Base-by-base conservation (phyloP, 2,113 vertebrate species). In the Megaceryle maxima region DNA sequence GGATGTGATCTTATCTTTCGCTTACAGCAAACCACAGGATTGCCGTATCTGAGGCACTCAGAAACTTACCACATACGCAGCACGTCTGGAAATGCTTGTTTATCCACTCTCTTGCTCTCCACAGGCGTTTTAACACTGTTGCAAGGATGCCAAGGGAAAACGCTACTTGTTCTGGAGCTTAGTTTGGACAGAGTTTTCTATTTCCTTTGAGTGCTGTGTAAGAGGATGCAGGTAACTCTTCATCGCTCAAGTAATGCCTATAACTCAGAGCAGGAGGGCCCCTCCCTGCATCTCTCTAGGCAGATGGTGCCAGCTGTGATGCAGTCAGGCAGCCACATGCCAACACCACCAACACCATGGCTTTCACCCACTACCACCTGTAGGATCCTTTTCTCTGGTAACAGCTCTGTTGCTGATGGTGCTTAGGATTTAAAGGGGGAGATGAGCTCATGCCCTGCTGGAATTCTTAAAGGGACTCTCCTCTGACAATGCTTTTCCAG, bases 231-330 rank as follows among this genome's bases (percentile, higher is more conserved):
- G 26, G 12, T 17, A 41, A 56, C 18, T 69, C 55, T 39, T 68
- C 11, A 46, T 44, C 3, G 0, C 22, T 83, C 2, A 1, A 59
- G 16, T 24, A 44, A 2, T 16, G 26, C 10, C 15, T 46, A 2
- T 33, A 48, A 83, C 78, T 28, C 5, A 6, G 81, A 83, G 46
- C 41, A 26, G 15, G 51, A 82, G 19, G 33, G 3, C 7, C 18
- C 21, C 12, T 48, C 50, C 16, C 33, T 80, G 17, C 21, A 31
- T 35, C 41, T 51, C 13, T 20, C 37, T 8, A 11, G 66, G 28
- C 79, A 16, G 59, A 50, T 7, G n/a, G 26, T 0, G 0, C 48
- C 10, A 6, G 26, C 31, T 9, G 46, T 11, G 24, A 33, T 20
- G 43, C 33, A 6, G 37, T 8, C 0, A 1, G 48, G 59, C 46